Conservation (phyloP, 2,888 invertebrate genomes). For the Odontothrips loti region DNA sequence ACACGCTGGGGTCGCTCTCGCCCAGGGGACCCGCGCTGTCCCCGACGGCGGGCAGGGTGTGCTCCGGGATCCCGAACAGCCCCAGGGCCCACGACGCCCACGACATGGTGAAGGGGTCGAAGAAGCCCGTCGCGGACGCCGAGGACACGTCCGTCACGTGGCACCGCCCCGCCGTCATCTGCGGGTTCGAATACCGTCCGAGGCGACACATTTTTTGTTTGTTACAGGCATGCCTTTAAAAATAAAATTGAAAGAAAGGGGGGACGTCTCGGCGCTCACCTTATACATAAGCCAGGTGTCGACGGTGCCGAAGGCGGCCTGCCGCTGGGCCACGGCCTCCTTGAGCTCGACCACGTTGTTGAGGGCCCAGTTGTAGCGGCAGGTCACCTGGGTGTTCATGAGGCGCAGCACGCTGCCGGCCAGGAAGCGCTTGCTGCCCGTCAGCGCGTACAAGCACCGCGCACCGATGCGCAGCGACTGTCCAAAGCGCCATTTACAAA, state of each 20-base stretch:
- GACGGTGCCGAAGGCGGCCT: conserved; percentile 78
- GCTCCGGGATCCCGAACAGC: conserved; percentile 67
- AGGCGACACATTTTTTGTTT: too few species aligned
- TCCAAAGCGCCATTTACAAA: too few species aligned
- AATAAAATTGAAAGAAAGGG: too few species aligned
- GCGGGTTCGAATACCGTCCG: too few species aligned
- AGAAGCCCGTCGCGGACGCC: conserved; percentile 88
- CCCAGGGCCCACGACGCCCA: conserved; percentile 74
- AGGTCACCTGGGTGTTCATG: conserved; percentile 76
- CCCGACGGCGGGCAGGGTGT: conserved; percentile 74
- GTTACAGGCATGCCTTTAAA: too few species aligned
- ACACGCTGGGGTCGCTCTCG: conserved; percentile 57
- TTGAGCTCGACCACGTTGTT: conserved; percentile 66
- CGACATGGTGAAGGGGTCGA: conserved; percentile 81
- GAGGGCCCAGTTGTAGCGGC: conserved; percentile 74
- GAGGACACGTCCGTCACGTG: conserved; percentile 87
- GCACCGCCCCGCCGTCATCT: conserved; percentile 48
- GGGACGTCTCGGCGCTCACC: conserved; percentile 46
- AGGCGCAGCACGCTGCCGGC: conserved; percentile 81
- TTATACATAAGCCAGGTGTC: conserved; percentile 92
- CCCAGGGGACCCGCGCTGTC: conserved; percentile 76
- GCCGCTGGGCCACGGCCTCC: conserved; percentile 57
- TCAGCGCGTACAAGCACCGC: conserved; percentile 67
- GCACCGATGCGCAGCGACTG: conserved; percentile 62
- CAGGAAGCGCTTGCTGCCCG: conserved; percentile 73